Base-by-base conservation (phyloP, 1,140 invertebrate species). In the Phymorhynchus buccinoides region DNA sequence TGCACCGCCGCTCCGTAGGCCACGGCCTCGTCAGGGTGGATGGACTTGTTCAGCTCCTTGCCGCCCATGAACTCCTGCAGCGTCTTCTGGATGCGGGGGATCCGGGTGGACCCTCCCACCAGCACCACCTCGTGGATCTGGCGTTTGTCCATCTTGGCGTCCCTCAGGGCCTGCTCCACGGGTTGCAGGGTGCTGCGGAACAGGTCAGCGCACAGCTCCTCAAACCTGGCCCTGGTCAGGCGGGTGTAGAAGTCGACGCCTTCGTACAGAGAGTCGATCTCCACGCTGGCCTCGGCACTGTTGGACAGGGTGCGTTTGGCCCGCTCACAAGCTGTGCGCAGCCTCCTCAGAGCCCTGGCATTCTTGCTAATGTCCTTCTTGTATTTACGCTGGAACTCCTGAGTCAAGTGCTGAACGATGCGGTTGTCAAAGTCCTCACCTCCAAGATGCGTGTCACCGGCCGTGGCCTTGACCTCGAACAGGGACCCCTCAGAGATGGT, bases 381-480 rank as follows among this genome's bases (percentile, higher is more conserved):
- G 95, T 98, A 96, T 92, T 99, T 99, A 84, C 97, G 95, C 94
- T 98, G 98, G 95, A 99, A 99, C 93, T 99, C 97, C 92, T 98
- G 96, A 0, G 97, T 96, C 90, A 99, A 99, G 93, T 99, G 97
- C 90, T 97, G 97, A 30, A 99, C 97, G 95, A 99, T 96, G 62
- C 97, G 95, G 92, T 97, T 99, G 93, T 99, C 98, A 97, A 99
- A 99, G 94, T 99, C 98, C 94, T 99, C 98, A 87, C 98, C 98
- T 91, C 98, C 98, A 93, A 90, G 84, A 80, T 89, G 86, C 22
- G 98, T 99, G 92, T 99, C 97, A 88, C 98, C 98, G 88, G 97
- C 97, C n/a, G 98, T 99, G 22, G 98, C 97, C 92, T 97, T 97
- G 18, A 98, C 97, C 94, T 98, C 97, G 86, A 96, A 93, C 91